These are phyloP conservation scores for Agrotis exclamationis DNA, from an alignment of 2,888 invertebrate genomes.

Conservation along the genomic window DNA sequence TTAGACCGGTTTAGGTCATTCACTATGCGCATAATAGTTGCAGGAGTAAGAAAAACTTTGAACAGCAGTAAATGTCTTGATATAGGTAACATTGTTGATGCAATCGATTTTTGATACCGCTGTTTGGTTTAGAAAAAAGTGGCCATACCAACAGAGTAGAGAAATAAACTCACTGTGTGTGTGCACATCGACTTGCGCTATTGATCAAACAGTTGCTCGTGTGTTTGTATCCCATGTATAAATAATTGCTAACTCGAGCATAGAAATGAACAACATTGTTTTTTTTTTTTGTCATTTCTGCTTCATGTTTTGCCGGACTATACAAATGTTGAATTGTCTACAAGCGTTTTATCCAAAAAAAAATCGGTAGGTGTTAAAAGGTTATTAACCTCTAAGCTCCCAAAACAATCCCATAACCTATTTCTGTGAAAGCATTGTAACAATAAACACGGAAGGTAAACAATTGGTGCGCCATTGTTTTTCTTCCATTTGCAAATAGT, in stretches of 20 bases:
- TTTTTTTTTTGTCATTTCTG: too few species aligned
- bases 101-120: constrained; percentile 32
- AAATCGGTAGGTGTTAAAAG: background rate
- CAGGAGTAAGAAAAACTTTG: background rate
- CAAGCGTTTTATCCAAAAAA: background rate
- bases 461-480: constrained; percentile 40
- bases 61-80: constrained; percentile 20
- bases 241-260: too few species aligned
- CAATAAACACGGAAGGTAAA: constrained; percentile 43
- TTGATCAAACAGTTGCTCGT: constrained; percentile 39
- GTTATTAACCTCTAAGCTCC: constrained; percentile 5
- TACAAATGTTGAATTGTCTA: background rate
- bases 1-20: background rate
- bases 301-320: too few species aligned
- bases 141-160: background rate
- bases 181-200: constrained; percentile 11
- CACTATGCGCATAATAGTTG: constrained; percentile 20
- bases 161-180: constrained; percentile 14
- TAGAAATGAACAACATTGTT: too few species aligned
- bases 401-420: constrained; percentile 34
- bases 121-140: constrained; percentile 17
- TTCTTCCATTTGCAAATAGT: constrained; percentile 45
- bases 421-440: constrained; percentile 35
- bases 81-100: constrained; percentile 6
- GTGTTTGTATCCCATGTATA: background rate